Percentiles rank a stretch among this genome's conserved stretches.
These are phyloP conservation scores for Apamea sordens DNA, from an alignment of 2,888 invertebrate genomes.

Conservation along the genomic window DNA sequence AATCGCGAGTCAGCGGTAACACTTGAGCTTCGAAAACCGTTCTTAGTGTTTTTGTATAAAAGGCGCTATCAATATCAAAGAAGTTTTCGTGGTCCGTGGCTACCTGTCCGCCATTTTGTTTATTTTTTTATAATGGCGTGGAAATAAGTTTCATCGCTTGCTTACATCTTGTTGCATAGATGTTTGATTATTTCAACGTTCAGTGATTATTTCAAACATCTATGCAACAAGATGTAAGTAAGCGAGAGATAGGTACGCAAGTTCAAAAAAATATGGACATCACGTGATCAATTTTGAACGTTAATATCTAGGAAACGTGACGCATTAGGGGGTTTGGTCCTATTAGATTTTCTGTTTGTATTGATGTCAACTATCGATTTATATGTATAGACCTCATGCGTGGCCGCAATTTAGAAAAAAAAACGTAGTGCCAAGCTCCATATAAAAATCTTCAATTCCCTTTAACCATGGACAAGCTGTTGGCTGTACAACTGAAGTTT, in stretches of 20 bases:
- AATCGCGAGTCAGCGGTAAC: background rate
- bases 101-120: background rate
- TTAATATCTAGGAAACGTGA: background rate
- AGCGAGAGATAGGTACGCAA: background rate
- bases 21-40: background rate
- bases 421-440: background rate
- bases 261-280: background rate
- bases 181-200: background rate
- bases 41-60: background rate
- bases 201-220: background rate
- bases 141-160: background rate
- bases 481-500: conserved; percentile 10
- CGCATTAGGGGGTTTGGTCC: background rate
- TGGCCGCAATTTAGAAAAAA: background rate
- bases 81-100: background rate
- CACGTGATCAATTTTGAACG: background rate
- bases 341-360: background rate
- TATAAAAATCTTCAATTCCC: background rate
- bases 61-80: background rate
- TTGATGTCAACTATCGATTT: background rate
- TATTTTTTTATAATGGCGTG: background rate
- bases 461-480: background rate
- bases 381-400: background rate
- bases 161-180: background rate
- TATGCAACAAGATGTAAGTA: background rate